Evolutionary conservation across 1,140 invertebrate species (phyloP).

Genomic region (Gryon sp.): DNA sequence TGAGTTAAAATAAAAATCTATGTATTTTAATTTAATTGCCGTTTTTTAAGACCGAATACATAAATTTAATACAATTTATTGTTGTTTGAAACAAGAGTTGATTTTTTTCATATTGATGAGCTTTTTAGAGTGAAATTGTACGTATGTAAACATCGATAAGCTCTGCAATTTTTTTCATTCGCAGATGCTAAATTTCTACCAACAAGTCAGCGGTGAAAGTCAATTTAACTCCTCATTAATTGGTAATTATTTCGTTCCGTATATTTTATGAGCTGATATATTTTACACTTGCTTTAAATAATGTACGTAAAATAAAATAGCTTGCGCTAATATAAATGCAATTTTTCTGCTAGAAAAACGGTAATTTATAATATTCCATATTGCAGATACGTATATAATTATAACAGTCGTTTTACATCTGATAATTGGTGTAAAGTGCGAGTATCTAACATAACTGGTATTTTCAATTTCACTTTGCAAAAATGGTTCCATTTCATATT

Average conservation of each 20-base stretch:
- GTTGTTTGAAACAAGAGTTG: too few species aligned
- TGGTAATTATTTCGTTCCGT: conserved; percentile 43
- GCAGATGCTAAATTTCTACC: too few species aligned
- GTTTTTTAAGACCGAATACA: too few species aligned
- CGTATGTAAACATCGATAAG: too few species aligned
- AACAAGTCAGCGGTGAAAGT: conserved; percentile 26
- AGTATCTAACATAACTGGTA: conserved; percentile 26
- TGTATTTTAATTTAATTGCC: too few species aligned
- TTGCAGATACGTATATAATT: conserved; percentile 13
- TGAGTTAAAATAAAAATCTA: too few species aligned
- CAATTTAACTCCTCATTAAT: conserved; percentile 23
- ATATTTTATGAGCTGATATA: conserved; percentile 44
- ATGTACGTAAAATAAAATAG: conserved; percentile 12
- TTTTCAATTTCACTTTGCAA: conserved; percentile 47
- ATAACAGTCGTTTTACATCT: conserved; percentile 34
- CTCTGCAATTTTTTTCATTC: too few species aligned
- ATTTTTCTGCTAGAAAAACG: conserved; percentile 11
- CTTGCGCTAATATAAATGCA: conserved; percentile 32
- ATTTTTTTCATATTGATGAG: too few species aligned
- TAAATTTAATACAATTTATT: too few species aligned
- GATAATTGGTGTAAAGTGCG: neutral
- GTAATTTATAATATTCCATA: conserved; percentile 36
- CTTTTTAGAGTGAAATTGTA: too few species aligned
- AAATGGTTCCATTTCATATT: conserved; percentile 29
- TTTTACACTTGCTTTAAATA: conserved; percentile 1